phyloP scores from a whole-genome alignment of 2,113 vertebrate species.

The Catharus fuscescens region DNA sequence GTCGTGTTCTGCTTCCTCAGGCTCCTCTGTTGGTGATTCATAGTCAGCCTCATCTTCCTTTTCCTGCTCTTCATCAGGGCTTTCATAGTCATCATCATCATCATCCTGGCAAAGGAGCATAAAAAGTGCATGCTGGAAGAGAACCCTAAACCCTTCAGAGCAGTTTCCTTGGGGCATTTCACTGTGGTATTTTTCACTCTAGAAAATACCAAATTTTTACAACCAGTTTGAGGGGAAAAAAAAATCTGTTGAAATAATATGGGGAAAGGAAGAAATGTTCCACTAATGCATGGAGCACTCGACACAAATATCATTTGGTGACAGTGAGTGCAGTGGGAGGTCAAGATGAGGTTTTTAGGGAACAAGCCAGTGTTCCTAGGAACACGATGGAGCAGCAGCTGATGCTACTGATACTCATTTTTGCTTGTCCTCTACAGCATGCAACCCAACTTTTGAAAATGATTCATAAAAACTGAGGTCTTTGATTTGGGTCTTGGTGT shows the following conservation, averaged over 20 bases:
- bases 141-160: background rate
- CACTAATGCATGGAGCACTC: background rate
- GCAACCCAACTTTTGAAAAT: background rate
- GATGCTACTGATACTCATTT: background rate
- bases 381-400: background rate
- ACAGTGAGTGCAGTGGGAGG: background rate
- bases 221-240: background rate
- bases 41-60: constrained; percentile 85
- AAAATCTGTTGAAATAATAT: background rate
- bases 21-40: constrained; percentile 84
- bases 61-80: constrained; percentile 77
- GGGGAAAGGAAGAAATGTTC: background rate
- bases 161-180: background rate
- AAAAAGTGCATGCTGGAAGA: background rate
- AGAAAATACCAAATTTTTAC: background rate
- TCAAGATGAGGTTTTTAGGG: background rate
- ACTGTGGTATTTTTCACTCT: background rate
- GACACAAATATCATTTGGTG: background rate
- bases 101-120: constrained; percentile 66
- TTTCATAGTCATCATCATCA: constrained; percentile 90
- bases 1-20: constrained; percentile 39
- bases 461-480: background rate
- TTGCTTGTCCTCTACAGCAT: background rate
- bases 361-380: background rate
- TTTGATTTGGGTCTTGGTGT: background rate